Evolutionary conservation across 2,888 invertebrate genomes (phyloP), one percentile per base, ranked within the genome.

Genomic region (Drosophila falleni): DNA sequence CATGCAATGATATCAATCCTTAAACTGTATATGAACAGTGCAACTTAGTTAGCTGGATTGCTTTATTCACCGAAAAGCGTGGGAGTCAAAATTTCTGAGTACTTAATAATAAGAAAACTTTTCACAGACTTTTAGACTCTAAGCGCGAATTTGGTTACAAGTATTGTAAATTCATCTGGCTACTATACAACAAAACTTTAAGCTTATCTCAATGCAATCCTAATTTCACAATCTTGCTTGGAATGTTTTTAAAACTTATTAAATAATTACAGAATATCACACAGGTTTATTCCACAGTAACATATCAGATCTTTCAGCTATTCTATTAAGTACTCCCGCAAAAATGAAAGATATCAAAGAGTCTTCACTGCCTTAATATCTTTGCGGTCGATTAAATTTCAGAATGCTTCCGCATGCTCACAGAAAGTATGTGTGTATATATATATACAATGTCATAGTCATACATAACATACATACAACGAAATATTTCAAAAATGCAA

Each of bases 341-440:
- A 35, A 51, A n/a, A 5, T 6, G 23, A 53, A 26, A 39, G 39
- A 53, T 37, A 37, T 23, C 19, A 62, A 49, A 49, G 15, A 33
- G 31, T 58, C 39, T 62, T 31, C 26, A 26, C 6, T 51, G n/a
- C 49, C 23, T 23, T 23, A 23, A 23, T 23, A 19, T 16, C 42
- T 44, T 37, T 49, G 44, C 41, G 26, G 44, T 64, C 66, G 50
- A 69, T 64, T 63, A 47, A 61, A 55, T 33, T 51, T 16, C 23
- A 31, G 44, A 71, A 66, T 64, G 50, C 62, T 68, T 73, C 78
- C 71, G 68, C 81, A 69, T 78, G 49, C 64, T 53, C 50, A 55
- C 39, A 54, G 44, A n/a, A 9, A 16, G 37, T 16, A 54, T 44
- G 50, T 44, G n/a, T 15, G 15, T 41, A 9, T 15, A 16, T 41